These are phyloP conservation scores for Felis chaus DNA, from an alignment of 2,113 vertebrate genomes.

Conservation along the genomic window DNA sequence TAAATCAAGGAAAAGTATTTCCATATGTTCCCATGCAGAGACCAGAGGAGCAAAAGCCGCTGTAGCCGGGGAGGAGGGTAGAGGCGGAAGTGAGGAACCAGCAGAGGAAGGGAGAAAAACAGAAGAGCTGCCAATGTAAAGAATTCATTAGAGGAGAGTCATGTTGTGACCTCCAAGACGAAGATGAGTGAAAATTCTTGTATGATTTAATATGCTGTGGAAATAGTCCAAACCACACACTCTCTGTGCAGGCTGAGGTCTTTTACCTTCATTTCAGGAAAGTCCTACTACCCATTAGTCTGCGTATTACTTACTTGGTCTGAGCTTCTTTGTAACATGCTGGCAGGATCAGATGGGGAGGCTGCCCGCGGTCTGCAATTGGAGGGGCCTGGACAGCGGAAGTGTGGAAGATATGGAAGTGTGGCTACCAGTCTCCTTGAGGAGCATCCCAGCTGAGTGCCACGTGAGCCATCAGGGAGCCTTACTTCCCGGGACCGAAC, in stretches of 20 bases:
- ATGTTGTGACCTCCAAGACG: slow-evolving; percentile 80
- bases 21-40: slow-evolving; percentile 79
- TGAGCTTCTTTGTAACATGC: background rate
- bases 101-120: slow-evolving; percentile 72
- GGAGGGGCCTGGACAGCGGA: background rate
- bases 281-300: slow-evolving; percentile 23
- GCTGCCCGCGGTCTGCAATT: background rate
- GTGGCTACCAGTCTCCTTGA: fast-evolving
- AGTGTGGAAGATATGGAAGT: too few species aligned
- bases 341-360: background rate
- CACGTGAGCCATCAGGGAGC: fast-evolving
- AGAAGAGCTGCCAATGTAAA: slow-evolving; percentile 86
- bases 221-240: slow-evolving; percentile 79
- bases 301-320: background rate
- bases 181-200: slow-evolving; percentile 84
- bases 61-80: background rate
- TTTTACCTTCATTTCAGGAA: slow-evolving; percentile 43
- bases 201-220: slow-evolving; percentile 81
- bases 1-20: slow-evolving; percentile 72
- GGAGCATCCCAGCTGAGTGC: fast-evolving
- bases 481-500: background rate
- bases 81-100: background rate
- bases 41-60: slow-evolving; percentile 50
- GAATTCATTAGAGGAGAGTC: slow-evolving; percentile 86
- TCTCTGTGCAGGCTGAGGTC: slow-evolving; percentile 22